phyloP scores from a whole-genome alignment of 1,140 invertebrate genomes.

The Polyergus mexicanus region DNA sequence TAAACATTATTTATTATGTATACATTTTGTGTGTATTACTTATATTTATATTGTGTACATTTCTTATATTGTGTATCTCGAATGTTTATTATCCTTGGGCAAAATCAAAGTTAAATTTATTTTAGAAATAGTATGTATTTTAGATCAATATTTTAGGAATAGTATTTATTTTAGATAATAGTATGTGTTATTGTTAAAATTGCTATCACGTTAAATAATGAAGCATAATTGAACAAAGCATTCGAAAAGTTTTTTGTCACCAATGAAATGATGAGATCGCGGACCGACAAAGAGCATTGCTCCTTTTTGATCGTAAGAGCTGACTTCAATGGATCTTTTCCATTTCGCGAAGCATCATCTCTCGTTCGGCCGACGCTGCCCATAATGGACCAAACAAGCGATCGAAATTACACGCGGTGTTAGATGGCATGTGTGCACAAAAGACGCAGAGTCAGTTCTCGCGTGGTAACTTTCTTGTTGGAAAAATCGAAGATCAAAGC shows the following conservation, averaged over 20 bases:
- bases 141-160: too few relatives aligned
- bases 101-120: background rate
- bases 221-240: background rate
- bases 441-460: slow-evolving; percentile 38
- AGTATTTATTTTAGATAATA: too few relatives aligned
- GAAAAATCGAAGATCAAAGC: slow-evolving; percentile 72
- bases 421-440: slow-evolving; percentile 22
- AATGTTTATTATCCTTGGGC: too few relatives aligned
- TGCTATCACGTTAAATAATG: background rate
- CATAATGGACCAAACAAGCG: slow-evolving; percentile 44
- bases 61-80: too few relatives aligned
- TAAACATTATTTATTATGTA: too few relatives aligned
- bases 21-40: too few relatives aligned
- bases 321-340: slow-evolving; percentile 32
- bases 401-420: slow-evolving; percentile 57
- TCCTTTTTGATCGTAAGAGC: slow-evolving; percentile 13
- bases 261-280: slow-evolving; percentile 2
- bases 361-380: slow-evolving; percentile 12
- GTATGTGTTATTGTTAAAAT: background rate
- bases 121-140: too few relatives aligned
- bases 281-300: background rate
- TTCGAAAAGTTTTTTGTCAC: background rate
- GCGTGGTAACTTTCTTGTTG: slow-evolving; percentile 6
- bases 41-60: too few relatives aligned
- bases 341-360: slow-evolving; percentile 22